Base-by-base conservation (phyloP, 2,797 vertebrate genomes). In the Pangasius mekongensis region DNA sequence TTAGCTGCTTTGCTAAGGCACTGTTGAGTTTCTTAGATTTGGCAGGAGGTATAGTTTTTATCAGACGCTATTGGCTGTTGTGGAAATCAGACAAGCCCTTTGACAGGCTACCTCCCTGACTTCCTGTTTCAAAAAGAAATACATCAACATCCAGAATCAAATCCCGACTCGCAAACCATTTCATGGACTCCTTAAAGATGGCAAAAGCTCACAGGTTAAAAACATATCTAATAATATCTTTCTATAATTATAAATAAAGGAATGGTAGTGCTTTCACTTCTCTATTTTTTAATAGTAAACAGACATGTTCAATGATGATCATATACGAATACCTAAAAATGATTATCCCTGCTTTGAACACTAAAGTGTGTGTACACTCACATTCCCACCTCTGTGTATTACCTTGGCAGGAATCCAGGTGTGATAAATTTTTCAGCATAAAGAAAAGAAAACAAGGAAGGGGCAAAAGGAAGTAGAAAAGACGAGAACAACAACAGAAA, bases 351-450 rank as follows among this genome's bases (percentile, higher is more conserved):
- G 6, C 22, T 43, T 62, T n/a, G 6, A 14, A 64, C 58, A 24
- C n/a, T 36, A 62, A 16, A 14, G 62, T 43, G 80, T 60, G 78
- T 27, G 24, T 14, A 27, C 24, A 27, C 56, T 83, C 36, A 66
- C n/a, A 67, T 24, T 90, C 89, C 90, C 91, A 93, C 84, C 91
- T 94, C 80, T 94, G 96, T 93, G 49, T 87, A 91, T 96, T 95
- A 95, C 94, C 91, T 92, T 90, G 89, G 84, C 77, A 30, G 87
- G 86, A 89, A 89, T 92, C 60, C 71, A 90, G 90, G 85, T 94
- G 89, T 91, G 91, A 92, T 91, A 91, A 60, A 39, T 33, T 14
- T 39, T 60, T 30, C 84, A 88, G 92, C 92, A 83, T 87, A 77
- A 90, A 85, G 73, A 88, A 90, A 90, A 84, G 87, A 87, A 83